These are phyloP conservation scores for Macroramphosus scolopax DNA, from an alignment of 2,797 vertebrate genomes.

Conservation along the genomic window DNA sequence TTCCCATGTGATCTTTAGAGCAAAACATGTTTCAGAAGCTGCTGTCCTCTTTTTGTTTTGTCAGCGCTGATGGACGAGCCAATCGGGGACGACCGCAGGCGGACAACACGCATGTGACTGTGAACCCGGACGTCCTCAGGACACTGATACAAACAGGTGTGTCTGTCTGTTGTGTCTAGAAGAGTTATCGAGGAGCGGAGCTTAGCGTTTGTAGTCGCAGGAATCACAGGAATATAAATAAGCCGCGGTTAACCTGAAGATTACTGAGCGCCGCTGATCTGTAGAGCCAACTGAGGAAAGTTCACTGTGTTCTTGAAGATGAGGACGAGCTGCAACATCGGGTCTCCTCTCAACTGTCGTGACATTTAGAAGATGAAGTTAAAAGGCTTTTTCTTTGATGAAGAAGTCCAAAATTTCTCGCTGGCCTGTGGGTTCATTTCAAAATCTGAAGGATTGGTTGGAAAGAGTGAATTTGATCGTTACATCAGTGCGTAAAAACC, in stretches of 20 bases:
- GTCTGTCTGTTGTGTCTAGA: conserved; percentile 26
- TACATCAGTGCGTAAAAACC: too few relatives aligned
- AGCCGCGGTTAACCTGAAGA: conserved; percentile 7
- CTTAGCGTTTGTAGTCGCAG: conserved; percentile 7
- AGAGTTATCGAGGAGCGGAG: conserved; percentile 11
- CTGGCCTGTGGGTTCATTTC: too few relatives aligned
- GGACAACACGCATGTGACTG: conserved; percentile 31
- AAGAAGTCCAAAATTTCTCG: too few relatives aligned
- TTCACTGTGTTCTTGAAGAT: not conserved
- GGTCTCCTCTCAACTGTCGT: too few relatives aligned
- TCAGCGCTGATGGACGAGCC: conserved; percentile 41
- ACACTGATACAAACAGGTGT: conserved; percentile 66
- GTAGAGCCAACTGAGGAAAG: not conserved
- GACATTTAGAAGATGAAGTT: too few relatives aligned
- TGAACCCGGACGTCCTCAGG: conserved; percentile 47
- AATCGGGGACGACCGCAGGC: conserved; percentile 30
- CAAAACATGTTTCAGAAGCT: not conserved
- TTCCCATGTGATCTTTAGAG: not conserved
- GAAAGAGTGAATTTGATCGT: too few relatives aligned
- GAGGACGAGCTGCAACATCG: too few relatives aligned
- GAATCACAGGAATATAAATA: conserved; percentile 18
- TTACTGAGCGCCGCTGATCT: not conserved
- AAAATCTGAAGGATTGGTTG: too few relatives aligned
- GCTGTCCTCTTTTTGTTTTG: conserved; percentile 6
- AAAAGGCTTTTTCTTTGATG: too few relatives aligned